Evolutionary conservation across 2,113 vertebrate species (phyloP).

Genomic region (Phocoena sinus): DNA sequence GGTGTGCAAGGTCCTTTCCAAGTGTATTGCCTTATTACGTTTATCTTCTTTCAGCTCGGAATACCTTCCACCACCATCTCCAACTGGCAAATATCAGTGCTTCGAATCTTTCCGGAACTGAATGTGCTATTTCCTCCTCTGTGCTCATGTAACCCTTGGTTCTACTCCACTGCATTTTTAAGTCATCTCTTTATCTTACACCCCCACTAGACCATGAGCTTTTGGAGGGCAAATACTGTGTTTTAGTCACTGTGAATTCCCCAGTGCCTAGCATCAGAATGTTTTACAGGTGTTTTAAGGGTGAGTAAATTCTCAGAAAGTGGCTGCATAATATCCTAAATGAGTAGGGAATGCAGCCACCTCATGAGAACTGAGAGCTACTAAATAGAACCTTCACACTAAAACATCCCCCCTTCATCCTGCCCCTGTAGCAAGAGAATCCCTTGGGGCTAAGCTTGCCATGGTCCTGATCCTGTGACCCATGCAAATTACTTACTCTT

Average conservation of each 20-base stretch:
- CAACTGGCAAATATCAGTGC: background rate
- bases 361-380: background rate
- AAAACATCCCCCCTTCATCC: background rate
- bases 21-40: background rate
- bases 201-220: background rate
- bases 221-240: background rate
- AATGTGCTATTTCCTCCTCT: background rate
- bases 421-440: background rate
- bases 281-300: slow-evolving; percentile 1
- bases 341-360: background rate
- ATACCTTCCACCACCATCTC: background rate
- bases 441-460: background rate
- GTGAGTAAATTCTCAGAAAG: background rate
- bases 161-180: background rate
- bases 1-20: background rate
- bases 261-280: background rate
- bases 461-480: background rate
- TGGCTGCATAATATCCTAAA: background rate
- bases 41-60: background rate
- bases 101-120: background rate
- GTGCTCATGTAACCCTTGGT: background rate
- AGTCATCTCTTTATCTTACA: background rate
- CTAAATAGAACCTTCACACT: background rate
- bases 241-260: slow-evolving; percentile 20
- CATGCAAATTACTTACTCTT: background rate